These are phyloP conservation scores for Panonychus citri DNA, from an alignment of 1,140 invertebrate species.

Conservation along the genomic window DNA sequence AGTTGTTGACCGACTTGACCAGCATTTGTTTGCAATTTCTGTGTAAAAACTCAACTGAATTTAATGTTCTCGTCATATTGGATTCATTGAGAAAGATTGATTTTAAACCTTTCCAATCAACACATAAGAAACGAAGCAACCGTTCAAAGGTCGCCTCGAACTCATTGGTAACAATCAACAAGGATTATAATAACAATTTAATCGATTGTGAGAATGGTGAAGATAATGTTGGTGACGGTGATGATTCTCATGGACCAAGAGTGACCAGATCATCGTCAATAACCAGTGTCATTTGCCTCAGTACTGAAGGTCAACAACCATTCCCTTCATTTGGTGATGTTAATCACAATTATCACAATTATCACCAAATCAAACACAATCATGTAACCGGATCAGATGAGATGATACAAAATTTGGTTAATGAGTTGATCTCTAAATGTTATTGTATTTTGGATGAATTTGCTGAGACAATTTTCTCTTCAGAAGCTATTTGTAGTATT, in stretches of 20 bases:
- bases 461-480: constrained; percentile 32
- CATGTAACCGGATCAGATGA: not conserved
- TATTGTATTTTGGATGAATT: constrained; percentile 34
- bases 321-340: no score
- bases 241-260: no score
- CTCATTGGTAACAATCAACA: no score
- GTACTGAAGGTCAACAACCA: not conserved
- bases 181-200: no score
- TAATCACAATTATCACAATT: not conserved
- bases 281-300: not conserved
- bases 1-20: constrained; percentile 37
- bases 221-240: no score
- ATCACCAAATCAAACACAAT: not conserved
- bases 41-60: constrained; percentile 23
- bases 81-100: constrained; percentile 11
- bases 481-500: constrained; percentile 39
- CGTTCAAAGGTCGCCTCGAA: no score
- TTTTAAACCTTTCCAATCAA: not conserved
- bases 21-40: constrained; percentile 35
- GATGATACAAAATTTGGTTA: not conserved
- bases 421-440: constrained; percentile 33
- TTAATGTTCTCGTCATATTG: constrained; percentile 29
- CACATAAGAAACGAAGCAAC: no score
- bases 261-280: no score
- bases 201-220: no score